Base-by-base conservation (phyloP, 92 coral and sea anemone species). In the Hydrozoanthus gracilis region DNA sequence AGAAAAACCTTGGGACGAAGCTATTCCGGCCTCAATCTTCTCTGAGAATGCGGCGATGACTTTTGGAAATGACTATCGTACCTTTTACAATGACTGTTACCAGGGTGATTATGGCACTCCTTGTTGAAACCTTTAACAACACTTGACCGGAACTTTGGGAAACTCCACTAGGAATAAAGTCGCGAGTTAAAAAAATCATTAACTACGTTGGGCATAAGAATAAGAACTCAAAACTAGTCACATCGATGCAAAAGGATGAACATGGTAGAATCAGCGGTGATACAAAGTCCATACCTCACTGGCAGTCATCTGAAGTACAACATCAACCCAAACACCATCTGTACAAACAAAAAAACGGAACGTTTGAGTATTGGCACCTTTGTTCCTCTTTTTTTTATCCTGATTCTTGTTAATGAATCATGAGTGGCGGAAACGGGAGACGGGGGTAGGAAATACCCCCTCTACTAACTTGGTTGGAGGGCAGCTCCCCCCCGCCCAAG, bases 121-220 rank as follows among this genome's bases (percentile, higher is more conserved):
- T 65, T 73, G 85, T 80, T 80, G 14, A 80, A 80, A 47, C 73
- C 70, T 15, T 69, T 65, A 20, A 61, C 72, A 10, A 80, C 70
- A 45, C 85, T 80, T 73, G 20, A 15, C 14, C 50, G 73, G 62
- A 80, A 64, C 46, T 48, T 80, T 44, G 60, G 46, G 4, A 65
- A 64, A 65, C 11, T 64, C 85, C 85, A 80, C 85, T 80, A 39
- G 50, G 56, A 80, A 65, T 27, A 27, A 27, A 76, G 16, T 4
- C 49, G 5, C 4, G 44, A 18, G 0, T 3, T 15, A 64, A 50
- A 8, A n/a, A 16, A 49, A 74, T 3, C 3, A 14, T 44, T 16
- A 3, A 16, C n/a, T 48, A 73, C 27, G 55, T 51, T 49, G 44
- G 44, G 44, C 27, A 0, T 61, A 27, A 27, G 12, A 7, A 68